Conservation (phyloP, 2,888 invertebrate species). For the Pogonocherus hispidulus region DNA sequence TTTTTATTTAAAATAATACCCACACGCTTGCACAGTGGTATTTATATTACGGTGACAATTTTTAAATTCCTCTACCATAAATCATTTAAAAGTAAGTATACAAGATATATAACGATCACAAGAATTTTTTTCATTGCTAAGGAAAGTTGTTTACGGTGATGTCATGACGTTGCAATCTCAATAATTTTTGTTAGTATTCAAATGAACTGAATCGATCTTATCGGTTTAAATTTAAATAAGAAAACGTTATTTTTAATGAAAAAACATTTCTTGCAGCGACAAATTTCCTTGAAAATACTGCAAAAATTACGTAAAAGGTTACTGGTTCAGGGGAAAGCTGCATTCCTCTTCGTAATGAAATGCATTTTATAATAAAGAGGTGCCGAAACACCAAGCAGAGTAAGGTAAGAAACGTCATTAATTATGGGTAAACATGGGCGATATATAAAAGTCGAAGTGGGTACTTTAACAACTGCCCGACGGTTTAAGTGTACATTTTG, state of each 20-base stretch:
- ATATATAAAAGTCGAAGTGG: conserved; percentile 24
- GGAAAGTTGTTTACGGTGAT: neutral
- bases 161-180: neutral
- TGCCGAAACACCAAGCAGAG: conserved; percentile 8
- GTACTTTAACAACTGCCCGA: conserved; percentile 27
- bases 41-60: neutral
- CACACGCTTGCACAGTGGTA: neutral
- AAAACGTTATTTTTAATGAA: neutral
- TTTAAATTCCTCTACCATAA: neutral
- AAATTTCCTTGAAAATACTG: conserved; percentile 27
- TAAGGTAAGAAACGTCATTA: conserved; percentile 29
- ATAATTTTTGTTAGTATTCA: neutral
- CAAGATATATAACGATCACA: neutral
- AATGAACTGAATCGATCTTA: neutral
- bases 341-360: conserved; percentile 42
- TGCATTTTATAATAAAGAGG: conserved; percentile 29
- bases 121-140: neutral
- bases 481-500: conserved; percentile 10
- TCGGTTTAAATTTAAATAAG: neutral
- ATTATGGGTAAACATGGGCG: conserved; percentile 30
- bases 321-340: conserved; percentile 49
- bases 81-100: neutral
- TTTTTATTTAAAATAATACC: neutral
- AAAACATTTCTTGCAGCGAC: neutral
- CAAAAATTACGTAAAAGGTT: conserved; percentile 49